Evolutionary conservation across 2,888 invertebrate genomes (phyloP), one percentile per base, ranked within the genome.

Genomic region (Erpobdella octoculata): DNA sequence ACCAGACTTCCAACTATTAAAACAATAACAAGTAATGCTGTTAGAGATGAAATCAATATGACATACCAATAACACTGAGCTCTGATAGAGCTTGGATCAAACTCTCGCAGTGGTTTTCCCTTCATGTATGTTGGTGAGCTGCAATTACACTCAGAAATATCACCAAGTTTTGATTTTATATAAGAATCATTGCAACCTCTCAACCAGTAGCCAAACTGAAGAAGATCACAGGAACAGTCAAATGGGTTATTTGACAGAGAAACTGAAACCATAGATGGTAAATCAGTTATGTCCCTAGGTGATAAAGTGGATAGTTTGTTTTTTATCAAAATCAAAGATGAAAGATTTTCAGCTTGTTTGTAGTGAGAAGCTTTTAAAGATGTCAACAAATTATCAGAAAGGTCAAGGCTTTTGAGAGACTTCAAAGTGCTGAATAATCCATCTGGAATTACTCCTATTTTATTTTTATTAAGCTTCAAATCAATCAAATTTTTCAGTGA

Each of bases 41-140:
- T n/a, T 31, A 62, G 31, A 35, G 33, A 62, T 12, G n/a, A 28
- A 0, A 35, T 33, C 0, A 62, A 31, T 5, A 62, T 62, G 31
- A 33, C 28, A 62, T 33, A n/a, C 62, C 62, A 62, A 15, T 62
- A 33, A 18, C 62, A 62, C 8, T 33, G 33, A 33, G 62, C 62
- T n/a, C 21, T 33, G 33, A 62, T 62, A n/a, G 62, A 62, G 9
- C 33, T n/a, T 12, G 62, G 62, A 62, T 62, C 62, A 35, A 62
- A 62, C 31, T 35, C 35, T 33, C 28, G 35, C 31, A 62, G n/a
- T 1, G 62, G 62, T 33, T 33, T 33, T 12, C 31, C 28, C 28
- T 28, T n/a, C 62, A 62, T n/a, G n/a, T n/a, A 35, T 33, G n/a
- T 31, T 62, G 62, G 62, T 1, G 62, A 62, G 35, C 31, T 62